Conservation (phyloP, 1,140 invertebrate genomes). For the Brachionus paranguensis region DNA sequence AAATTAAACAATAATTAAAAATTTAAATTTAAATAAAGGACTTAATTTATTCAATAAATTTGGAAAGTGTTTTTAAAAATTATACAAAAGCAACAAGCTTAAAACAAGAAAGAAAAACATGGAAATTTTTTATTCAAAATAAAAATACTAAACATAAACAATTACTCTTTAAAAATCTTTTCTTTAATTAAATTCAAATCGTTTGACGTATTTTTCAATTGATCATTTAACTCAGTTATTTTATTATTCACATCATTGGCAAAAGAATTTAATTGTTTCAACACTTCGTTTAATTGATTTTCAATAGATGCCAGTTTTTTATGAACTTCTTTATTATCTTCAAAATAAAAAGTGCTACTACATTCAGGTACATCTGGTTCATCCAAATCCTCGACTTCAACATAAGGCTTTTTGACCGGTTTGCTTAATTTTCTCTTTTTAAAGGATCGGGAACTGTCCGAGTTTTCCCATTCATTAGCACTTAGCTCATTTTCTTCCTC, state of each 20-base stretch:
- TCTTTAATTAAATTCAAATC: background rate
- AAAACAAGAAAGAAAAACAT: background rate
- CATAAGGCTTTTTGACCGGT: constrained; percentile 15
- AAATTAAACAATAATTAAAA: background rate
- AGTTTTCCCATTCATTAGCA: background rate
- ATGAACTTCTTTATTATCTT: background rate
- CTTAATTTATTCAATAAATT: background rate
- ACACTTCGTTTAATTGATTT: background rate
- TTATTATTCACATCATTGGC: background rate
- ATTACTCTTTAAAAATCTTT: background rate
- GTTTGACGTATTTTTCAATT: background rate
- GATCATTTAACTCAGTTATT: background rate
- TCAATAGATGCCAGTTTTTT: background rate
- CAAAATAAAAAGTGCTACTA: background rate
- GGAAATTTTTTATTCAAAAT: background rate
- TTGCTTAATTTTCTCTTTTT: constrained; percentile 7
- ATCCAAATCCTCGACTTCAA: background rate
- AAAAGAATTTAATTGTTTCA: background rate
- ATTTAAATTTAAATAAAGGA: background rate
- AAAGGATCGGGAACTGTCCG: background rate
- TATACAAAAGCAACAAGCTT: background rate
- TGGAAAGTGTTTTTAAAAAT: background rate
- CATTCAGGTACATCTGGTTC: background rate
- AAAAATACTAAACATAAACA: background rate
- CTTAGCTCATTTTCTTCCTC: background rate